Base-by-base conservation (phyloP, 2,888 invertebrate genomes). In the Rhagonycha lutea region DNA sequence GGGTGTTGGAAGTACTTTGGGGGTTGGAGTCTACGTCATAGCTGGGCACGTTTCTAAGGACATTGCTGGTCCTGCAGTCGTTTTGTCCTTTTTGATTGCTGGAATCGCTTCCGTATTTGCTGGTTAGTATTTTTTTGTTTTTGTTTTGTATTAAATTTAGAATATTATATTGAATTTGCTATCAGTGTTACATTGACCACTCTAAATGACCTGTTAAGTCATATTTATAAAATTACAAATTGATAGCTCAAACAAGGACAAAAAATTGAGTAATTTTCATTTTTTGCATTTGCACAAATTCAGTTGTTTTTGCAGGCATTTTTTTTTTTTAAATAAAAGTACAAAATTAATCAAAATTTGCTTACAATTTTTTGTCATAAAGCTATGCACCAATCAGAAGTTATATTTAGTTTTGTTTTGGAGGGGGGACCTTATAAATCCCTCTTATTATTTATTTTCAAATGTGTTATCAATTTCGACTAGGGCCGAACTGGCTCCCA, bases 21-120 rank as follows among this genome's bases (percentile, higher is more conserved):
- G 97, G 0, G 95, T 97, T 10, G 97, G 97, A 0, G 95, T 97
- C 63, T 98, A 97, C 86, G 96, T 97, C 60, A 86, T 98, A 71
- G 96, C 95, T 23, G 96, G 96, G 0, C 92, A 94, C 74, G 96
- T 96, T 1, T 94, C 96, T 2, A 94, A 93, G 86, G 90, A 91
- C 74, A 91, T 91, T 70, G 95, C 96, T 0, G 97, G 97, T 0
- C 97, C 98, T 0, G 94, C 95, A 0, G 95, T 97, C 0, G 90
- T 95, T 26, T 84, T 98, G 18, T 96, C 96, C 4, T 97, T 97
- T 84, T 87, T 96, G 11, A 90, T 97, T 71, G 97, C 97, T 0
- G 97, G 96, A 0, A 88, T 97, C n/a, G 96, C 96, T 26, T 96
- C 96, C n/a, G 92, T 95, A 68, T 94, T 97, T 87, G 96, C 97